phyloP scores from a whole-genome alignment of 2,113 vertebrate genomes.

The Trematocara zebra region DNA sequence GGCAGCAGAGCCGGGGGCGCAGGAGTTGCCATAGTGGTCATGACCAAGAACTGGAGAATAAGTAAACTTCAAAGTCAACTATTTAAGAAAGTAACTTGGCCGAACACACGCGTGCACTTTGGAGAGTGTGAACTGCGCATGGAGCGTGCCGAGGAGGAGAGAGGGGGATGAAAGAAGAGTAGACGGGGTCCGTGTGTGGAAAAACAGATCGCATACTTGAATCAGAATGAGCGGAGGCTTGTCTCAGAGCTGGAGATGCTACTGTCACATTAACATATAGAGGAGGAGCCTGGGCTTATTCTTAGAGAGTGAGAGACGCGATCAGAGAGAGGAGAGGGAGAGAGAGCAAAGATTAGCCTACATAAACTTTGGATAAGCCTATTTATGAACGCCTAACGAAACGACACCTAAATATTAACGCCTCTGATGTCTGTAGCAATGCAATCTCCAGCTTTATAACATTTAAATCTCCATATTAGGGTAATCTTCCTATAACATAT shows the following conservation, averaged over 20 bases:
- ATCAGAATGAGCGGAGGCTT: slow-evolving; percentile 61
- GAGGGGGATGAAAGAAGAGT: slow-evolving; percentile 4
- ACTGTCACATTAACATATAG: slow-evolving; percentile 70
- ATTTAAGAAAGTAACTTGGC: slow-evolving; percentile 41
- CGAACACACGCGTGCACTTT: not conserved
- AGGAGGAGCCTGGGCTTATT: slow-evolving; percentile 61
- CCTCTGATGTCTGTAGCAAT: slow-evolving; percentile 21
- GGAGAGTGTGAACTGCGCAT: slow-evolving; percentile 14
- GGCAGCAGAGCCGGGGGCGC: slow-evolving; percentile 81
- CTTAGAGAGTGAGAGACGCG: slow-evolving; percentile 52
- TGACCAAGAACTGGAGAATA: slow-evolving; percentile 47
- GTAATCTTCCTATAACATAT: not conserved
- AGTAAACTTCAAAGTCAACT: slow-evolving; percentile 45
- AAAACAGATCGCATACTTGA: slow-evolving; percentile 67
- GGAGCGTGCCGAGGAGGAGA: slow-evolving; percentile 9
- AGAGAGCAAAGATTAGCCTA: slow-evolving; percentile 48
- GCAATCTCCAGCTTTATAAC: slow-evolving; percentile 9
- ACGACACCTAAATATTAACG: slow-evolving; percentile 35
- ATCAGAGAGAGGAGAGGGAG: slow-evolving; percentile 12
- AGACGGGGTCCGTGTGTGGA: slow-evolving; percentile 24
- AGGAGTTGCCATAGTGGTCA: slow-evolving; percentile 84
- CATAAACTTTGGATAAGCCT: slow-evolving; percentile 64
- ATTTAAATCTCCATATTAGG: slow-evolving; percentile 15
- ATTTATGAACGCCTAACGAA: slow-evolving; percentile 52
- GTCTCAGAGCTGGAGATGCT: slow-evolving; percentile 64